These are phyloP conservation scores for Phyllostomus discolor DNA, from an alignment of 2,113 vertebrate genomes.

Conservation along the genomic window DNA sequence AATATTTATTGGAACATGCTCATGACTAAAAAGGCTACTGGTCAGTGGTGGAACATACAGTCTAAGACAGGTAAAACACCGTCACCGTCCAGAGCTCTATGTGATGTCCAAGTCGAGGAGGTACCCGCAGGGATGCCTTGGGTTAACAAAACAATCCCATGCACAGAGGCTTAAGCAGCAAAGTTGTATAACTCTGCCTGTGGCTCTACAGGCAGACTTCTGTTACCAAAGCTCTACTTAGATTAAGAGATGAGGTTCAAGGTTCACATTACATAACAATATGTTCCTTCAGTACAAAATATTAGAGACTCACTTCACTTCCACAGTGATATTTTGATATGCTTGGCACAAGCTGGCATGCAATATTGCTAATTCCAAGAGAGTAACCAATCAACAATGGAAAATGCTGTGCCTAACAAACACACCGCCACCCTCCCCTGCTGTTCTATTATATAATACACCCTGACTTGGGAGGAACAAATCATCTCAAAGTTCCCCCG, in stretches of 20 bases:
- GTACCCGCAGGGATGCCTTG: neutral
- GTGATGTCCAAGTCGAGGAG: neutral
- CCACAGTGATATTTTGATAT: neutral
- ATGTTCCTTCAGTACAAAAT: slow-evolving; percentile 7
- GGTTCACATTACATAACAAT: slow-evolving; percentile 20
- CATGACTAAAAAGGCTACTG: neutral
- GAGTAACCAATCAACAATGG: neutral
- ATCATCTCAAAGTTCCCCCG: neutral
- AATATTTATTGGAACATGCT: neutral
- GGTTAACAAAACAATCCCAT: neutral
- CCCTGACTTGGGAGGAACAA: neutral
- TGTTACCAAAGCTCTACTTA: neutral
- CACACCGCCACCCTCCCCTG: neutral
- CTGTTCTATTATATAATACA: neutral
- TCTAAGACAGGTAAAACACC: neutral
- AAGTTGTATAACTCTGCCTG: neutral
- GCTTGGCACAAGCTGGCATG: neutral
- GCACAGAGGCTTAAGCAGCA: neutral
- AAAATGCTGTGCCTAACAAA: neutral
- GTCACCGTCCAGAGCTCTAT: neutral
- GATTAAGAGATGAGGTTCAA: slow-evolving; percentile 50
- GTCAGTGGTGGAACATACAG: neutral
- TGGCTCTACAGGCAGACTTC: neutral
- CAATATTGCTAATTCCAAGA: neutral
- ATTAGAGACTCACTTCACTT: neutral